Conservation (phyloP, 2,797 vertebrate species). For the Columba guinea region DNA sequence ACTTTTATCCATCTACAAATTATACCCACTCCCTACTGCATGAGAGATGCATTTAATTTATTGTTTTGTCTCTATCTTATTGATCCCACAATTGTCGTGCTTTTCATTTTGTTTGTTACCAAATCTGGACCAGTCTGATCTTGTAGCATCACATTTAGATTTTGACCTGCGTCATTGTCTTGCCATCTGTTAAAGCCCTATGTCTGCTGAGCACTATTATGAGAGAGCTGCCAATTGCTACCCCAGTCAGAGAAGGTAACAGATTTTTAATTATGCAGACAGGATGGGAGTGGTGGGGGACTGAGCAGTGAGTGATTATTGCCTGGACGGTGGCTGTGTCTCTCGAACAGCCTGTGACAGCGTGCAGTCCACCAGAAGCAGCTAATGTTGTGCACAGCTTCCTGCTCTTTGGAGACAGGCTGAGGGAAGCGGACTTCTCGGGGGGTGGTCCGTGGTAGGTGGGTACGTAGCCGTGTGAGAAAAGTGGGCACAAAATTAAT, state of each 20-base stretch:
- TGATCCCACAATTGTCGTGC: neutral
- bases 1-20: neutral
- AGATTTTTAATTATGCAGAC: constrained; percentile 58
- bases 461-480: neutral
- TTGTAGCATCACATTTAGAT: neutral
- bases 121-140: neutral
- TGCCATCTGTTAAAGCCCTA: constrained; percentile 43
- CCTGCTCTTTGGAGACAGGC: neutral
- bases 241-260: neutral
- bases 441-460: neutral
- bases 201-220: neutral
- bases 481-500: neutral
- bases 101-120: neutral
- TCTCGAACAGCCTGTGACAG: neutral
- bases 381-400: neutral
- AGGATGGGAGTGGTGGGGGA: constrained; percentile 14
- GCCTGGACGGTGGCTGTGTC: neutral
- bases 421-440: neutral
- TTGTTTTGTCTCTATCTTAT: neutral
- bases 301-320: neutral
- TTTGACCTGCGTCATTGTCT: neutral
- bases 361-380: neutral
- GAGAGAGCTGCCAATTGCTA: neutral
- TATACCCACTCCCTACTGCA: neutral
- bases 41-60: neutral